Base-by-base conservation (phyloP, 2,888 invertebrate species). In the Ptilodon capucinus region DNA sequence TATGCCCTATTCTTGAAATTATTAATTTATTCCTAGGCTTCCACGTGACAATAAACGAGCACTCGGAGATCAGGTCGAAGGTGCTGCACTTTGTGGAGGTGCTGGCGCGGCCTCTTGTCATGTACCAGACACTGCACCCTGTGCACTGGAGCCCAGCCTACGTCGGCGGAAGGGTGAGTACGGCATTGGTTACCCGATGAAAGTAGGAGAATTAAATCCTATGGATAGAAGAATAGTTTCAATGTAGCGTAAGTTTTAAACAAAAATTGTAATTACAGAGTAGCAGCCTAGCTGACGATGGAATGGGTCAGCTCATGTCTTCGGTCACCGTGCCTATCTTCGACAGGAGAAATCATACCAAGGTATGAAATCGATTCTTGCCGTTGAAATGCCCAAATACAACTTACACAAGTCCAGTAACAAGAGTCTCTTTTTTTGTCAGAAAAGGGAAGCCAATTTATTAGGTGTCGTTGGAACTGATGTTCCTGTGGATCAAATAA, bases 391-490 rank as follows among this genome's bases (percentile, higher is more conserved):
- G n/a, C n/a, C n/a, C n/a, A n/a, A n/a, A n/a, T n/a, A n/a, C n/a
- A n/a, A n/a, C n/a, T n/a, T n/a, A n/a, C n/a, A n/a, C n/a, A n/a
- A n/a, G n/a, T n/a, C n/a, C n/a, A n/a, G n/a, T n/a, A n/a, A n/a
- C n/a, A n/a, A n/a, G n/a, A n/a, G n/a, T n/a, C n/a, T n/a, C n/a
- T 13, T 43, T 19, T 6, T 9, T 41, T 53, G 91, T 39, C 84
- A 95, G 95, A 94, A 95, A 76, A 94, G 97, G 76, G 95, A 95
- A 64, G 98, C 98, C 16, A 98, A 97, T 83, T 92, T 99, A 58
- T 92, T 99, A 58, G 99, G 99, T 42, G 98, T 99, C 34, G 98
- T 98, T 54, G 99, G 99, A 42, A 98, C 98, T 16, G 99, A 99
- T 89, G 97, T 99, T 54, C 98, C 98, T 63, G 94, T 99, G 71